Evolutionary conservation across 2,113 vertebrate genomes (phyloP).

Genomic region (Alethe castanea): DNA sequence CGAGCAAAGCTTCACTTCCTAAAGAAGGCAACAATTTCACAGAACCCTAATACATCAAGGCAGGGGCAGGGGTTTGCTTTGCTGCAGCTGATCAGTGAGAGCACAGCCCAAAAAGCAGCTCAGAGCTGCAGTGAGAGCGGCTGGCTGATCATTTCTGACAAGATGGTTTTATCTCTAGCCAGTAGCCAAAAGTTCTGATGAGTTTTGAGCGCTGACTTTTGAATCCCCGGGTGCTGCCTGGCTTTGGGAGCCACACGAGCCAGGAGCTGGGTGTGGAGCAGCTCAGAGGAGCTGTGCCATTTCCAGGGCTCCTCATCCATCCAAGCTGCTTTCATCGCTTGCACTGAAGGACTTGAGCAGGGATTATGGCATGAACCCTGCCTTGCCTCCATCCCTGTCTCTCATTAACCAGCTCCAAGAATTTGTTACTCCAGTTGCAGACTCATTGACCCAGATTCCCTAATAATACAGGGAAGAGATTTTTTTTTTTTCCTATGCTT

Average conservation of each 20-base stretch:
- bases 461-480: constrained; percentile 17
- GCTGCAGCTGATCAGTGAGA: background rate
- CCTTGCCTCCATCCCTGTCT: background rate
- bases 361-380: background rate
- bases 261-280: background rate
- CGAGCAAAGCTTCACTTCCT: background rate
- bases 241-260: background rate
- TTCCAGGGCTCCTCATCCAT: constrained; percentile 13
- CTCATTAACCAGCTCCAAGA: constrained; percentile 37
- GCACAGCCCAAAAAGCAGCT: background rate
- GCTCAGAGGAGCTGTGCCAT: too few relatives aligned
- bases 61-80: background rate
- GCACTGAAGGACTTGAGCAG: background rate
- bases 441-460: constrained; percentile 42
- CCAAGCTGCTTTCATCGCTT: background rate
- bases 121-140: background rate
- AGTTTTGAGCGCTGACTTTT: background rate
- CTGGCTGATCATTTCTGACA: background rate
- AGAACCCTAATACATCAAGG: background rate
- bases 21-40: background rate
- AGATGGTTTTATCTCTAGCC: constrained; percentile 5
- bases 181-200: background rate
- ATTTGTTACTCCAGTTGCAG: constrained; percentile 44
- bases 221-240: background rate
- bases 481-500: background rate